phyloP scores from a whole-genome alignment of 2,797 vertebrate species.

The Thalassophryne amazonica region DNA sequence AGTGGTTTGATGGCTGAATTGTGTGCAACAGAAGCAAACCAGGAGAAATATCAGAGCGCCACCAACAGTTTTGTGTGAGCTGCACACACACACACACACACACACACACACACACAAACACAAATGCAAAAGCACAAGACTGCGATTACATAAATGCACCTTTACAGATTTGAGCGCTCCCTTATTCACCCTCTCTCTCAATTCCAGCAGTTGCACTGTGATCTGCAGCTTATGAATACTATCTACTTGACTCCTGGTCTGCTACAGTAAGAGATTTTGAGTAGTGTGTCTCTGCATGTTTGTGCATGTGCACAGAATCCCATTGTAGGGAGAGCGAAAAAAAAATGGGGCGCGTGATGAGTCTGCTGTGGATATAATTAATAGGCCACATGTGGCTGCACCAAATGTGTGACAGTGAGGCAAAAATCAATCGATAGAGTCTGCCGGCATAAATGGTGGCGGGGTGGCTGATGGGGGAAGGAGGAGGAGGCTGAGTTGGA shows the following conservation, averaged over 20 bases:
- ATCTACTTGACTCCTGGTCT: constrained; percentile 20
- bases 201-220: constrained; percentile 36
- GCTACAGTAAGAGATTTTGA: too few relatives aligned
- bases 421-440: constrained; percentile 77
- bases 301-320: constrained; percentile 4
- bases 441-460: constrained; percentile 51
- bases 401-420: constrained; percentile 76
- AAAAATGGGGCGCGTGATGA: constrained; percentile 66
- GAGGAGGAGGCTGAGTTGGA: constrained; percentile 19
- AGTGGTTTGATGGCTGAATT: too few relatives aligned
- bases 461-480: constrained; percentile 15
- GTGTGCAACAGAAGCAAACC: too few relatives aligned
- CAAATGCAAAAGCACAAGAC: too few relatives aligned
- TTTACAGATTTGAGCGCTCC: constrained; percentile 24
- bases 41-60: too few relatives aligned
- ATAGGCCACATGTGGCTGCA: constrained; percentile 76
- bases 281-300: neutral
- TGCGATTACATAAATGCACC: too few relatives aligned
- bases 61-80: too few relatives aligned
- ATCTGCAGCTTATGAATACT: constrained; percentile 38
- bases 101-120: too few relatives aligned
- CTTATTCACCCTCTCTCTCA: constrained; percentile 10
- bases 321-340: constrained; percentile 60
- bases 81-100: too few relatives aligned
- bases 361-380: constrained; percentile 79